phyloP scores from a whole-genome alignment of 1,140 invertebrate species.

The Euwallacea similis region DNA sequence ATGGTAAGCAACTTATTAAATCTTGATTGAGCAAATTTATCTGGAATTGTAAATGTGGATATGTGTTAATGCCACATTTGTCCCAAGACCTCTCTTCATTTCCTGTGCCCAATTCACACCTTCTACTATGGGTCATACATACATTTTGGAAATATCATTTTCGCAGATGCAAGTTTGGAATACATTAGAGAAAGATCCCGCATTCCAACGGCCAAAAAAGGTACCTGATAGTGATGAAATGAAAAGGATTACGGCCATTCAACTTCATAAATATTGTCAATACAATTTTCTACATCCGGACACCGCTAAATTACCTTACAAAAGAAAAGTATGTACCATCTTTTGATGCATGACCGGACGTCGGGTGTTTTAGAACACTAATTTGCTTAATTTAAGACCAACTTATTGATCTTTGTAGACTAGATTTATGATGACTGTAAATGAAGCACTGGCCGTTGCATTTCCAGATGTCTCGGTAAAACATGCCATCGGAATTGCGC shows the following conservation, averaged over 20 bases:
- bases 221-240: slow-evolving; percentile 72
- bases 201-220: slow-evolving; percentile 66
- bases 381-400: no score
- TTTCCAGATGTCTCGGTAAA: slow-evolving; percentile 71
- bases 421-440: slow-evolving; percentile 68
- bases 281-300: slow-evolving; percentile 59
- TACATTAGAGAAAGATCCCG: slow-evolving; percentile 76
- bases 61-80: no score
- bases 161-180: slow-evolving; percentile 80
- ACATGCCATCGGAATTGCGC: slow-evolving; percentile 65
- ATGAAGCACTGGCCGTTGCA: slow-evolving; percentile 67
- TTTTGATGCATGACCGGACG: not conserved
- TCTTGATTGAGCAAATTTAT: no score
- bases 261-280: slow-evolving; percentile 58
- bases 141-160: slow-evolving; percentile 14
- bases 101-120: no score
- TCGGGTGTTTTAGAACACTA: no score
- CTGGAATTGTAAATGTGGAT: no score
- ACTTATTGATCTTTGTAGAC: slow-evolving; percentile 55
- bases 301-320: slow-evolving; percentile 62
- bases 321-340: slow-evolving; percentile 59
- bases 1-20: no score
- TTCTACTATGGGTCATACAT: no score
- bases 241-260: slow-evolving; percentile 64
- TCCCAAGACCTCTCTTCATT: no score